phyloP scores from a whole-genome alignment of 2,888 invertebrate genomes.

The Eupithecia dodoneata region DNA sequence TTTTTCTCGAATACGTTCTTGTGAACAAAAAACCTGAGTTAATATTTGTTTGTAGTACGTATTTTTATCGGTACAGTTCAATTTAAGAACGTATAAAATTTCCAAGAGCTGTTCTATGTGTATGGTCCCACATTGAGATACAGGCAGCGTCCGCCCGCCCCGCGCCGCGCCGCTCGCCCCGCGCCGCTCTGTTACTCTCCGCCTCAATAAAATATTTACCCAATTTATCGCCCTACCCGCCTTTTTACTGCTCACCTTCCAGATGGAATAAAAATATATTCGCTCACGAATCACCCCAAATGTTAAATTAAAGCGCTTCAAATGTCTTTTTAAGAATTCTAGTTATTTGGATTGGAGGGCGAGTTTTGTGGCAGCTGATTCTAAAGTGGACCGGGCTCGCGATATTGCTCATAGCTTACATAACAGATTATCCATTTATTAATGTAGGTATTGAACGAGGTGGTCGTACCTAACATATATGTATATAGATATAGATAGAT shows the following conservation, averaged over 20 bases:
- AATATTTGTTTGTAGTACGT: neutral
- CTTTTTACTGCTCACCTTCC: constrained; percentile 50
- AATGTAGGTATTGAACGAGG: neutral
- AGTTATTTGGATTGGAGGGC: constrained; percentile 14
- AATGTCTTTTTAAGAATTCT: constrained; percentile 26
- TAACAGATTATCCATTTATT: neutral
- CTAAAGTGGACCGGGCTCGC: neutral
- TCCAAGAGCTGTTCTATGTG: constrained; percentile 22
- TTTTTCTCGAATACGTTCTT: neutral
- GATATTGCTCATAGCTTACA: neutral
- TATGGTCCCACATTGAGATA: constrained; percentile 34
- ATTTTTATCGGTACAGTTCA: constrained; percentile 9
- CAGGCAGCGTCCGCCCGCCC: constrained; percentile 20
- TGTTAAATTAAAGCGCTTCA: constrained; percentile 33
- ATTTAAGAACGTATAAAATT: constrained; percentile 27
- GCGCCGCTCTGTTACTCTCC: constrained; percentile 27
- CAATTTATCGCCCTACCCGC: constrained; percentile 49
- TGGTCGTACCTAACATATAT: neutral
- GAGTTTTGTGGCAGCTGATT: neutral
- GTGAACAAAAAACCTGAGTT: neutral
- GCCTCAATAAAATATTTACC: constrained; percentile 54
- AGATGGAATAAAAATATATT: constrained; percentile 43
- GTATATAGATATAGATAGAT: too few species aligned
- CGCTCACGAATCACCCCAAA: constrained; percentile 35
- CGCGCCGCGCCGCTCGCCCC: neutral